Evolutionary conservation across 2,113 vertebrate species (phyloP).

Genomic region (Nycticryphes semicollaris): DNA sequence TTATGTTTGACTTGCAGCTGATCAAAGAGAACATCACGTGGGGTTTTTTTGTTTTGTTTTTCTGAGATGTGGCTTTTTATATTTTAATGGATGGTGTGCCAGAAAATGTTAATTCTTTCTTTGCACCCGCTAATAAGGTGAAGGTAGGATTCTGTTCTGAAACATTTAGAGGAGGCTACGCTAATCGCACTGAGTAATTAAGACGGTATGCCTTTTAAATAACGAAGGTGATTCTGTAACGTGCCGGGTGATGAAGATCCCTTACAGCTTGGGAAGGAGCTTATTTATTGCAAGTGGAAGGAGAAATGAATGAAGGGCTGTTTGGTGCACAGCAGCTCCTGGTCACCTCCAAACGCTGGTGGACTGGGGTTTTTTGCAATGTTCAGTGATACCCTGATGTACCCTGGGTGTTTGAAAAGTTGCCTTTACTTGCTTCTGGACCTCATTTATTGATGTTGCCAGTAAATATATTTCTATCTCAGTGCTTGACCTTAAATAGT

Average conservation of each 20-base stretch:
- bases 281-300: not conserved
- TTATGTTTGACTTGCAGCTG: not conserved
- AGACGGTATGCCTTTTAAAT: not conserved
- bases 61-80: not conserved
- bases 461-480: not conserved
- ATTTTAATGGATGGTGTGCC: not conserved
- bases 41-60: not conserved
- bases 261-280: rapidly evolving
- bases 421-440: not conserved
- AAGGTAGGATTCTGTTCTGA: not conserved
- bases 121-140: not conserved
- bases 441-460: not conserved
- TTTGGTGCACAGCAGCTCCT: not conserved
- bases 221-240: rapidly evolving
- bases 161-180: rapidly evolving
- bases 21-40: not conserved
- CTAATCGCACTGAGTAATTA: not conserved
- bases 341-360: rapidly evolving
- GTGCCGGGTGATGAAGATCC: rapidly evolving
- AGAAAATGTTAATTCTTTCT: not conserved
- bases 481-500: rapidly evolving
- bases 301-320: not conserved
- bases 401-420: not conserved
- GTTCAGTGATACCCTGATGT: not conserved
- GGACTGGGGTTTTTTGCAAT: not conserved